A percentile compares a stretch with the other conserved stretches of the same genome.
Evolutionary conservation across 2,797 vertebrate species (phyloP).

Genomic region (Fistularia commersonii): DNA sequence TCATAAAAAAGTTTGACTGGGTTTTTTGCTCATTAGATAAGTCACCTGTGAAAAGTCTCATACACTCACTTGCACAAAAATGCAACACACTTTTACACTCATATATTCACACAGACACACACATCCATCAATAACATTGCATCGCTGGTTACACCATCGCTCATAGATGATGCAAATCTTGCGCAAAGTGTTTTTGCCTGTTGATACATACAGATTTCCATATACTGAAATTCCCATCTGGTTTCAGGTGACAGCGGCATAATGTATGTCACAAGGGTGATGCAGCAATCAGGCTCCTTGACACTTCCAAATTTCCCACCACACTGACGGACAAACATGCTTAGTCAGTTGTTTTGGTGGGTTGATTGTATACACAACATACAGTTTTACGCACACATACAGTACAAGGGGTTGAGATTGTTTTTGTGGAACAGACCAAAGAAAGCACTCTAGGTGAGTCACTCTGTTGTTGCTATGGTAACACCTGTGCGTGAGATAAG

Average conservation of each 20-base stretch:
- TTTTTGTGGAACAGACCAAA: conserved; percentile 1
- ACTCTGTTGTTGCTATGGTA: conserved; percentile 61
- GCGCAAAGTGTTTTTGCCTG: not conserved
- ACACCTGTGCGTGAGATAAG: conserved; percentile 15
- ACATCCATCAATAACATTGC: not conserved
- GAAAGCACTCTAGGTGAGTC: conserved; percentile 21
- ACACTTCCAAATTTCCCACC: not conserved
- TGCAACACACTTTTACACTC: not conserved
- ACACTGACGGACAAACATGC: not conserved
- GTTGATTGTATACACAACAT: no score
- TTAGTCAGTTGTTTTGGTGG: no score
- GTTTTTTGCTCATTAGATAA: no score
- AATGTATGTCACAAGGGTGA: conserved; percentile 1
- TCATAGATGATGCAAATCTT: conserved; percentile 12
- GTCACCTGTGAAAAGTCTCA: no score
- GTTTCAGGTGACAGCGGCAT: not conserved
- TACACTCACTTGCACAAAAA: not conserved
- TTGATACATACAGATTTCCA: not conserved
- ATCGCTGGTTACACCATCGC: not conserved
- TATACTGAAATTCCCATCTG: conserved; percentile 1
- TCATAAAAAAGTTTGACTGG: no score
- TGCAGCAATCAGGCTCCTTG: not conserved
- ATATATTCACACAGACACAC: not conserved
- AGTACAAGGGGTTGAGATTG: not conserved
- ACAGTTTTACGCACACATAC: no score